Evolutionary conservation across 2,888 invertebrate genomes (phyloP).

Genomic region (Drosophila neoperkinsi): DNA sequence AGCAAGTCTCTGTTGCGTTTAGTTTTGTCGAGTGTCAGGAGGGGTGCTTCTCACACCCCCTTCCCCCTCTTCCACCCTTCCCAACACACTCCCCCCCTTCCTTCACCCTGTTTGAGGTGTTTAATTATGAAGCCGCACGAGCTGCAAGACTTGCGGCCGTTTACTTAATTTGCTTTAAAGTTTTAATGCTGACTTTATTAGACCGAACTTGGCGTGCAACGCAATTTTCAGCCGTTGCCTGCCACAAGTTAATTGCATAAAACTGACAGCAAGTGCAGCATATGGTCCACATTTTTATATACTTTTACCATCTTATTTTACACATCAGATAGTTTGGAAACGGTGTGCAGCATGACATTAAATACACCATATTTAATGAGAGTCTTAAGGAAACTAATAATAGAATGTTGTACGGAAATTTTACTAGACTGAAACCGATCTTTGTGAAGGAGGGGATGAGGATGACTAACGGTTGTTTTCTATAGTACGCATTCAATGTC

Average conservation of each 20-base stretch:
- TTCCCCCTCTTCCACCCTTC: no score
- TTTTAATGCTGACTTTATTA: constrained; percentile 59
- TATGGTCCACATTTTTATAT: constrained; percentile 6
- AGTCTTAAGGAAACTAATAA: neutral
- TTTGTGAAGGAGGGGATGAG: neutral
- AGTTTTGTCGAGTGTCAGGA: constrained; percentile 25
- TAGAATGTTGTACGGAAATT: neutral
- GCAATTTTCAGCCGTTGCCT: constrained; percentile 13
- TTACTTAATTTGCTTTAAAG: constrained; percentile 70
- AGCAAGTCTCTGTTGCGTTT: constrained; percentile 50
- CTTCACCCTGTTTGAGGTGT: constrained; percentile 38
- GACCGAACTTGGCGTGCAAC: constrained; percentile 22
- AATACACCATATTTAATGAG: neutral
- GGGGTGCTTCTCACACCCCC: neutral
- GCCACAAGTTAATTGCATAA: constrained; percentile 34
- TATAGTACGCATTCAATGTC: neutral
- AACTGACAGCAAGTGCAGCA: constrained; percentile 20
- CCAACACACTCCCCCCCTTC: no score
- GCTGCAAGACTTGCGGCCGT: constrained; percentile 49
- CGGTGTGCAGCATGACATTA: neutral
- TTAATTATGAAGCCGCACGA: constrained; percentile 62
- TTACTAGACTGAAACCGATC: neutral
- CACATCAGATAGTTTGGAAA: neutral
- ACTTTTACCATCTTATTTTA: neutral
- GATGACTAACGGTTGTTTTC: neutral